Conservation (phyloP, 2,888 invertebrate genomes). For the Pristionchus japonicus region DNA sequence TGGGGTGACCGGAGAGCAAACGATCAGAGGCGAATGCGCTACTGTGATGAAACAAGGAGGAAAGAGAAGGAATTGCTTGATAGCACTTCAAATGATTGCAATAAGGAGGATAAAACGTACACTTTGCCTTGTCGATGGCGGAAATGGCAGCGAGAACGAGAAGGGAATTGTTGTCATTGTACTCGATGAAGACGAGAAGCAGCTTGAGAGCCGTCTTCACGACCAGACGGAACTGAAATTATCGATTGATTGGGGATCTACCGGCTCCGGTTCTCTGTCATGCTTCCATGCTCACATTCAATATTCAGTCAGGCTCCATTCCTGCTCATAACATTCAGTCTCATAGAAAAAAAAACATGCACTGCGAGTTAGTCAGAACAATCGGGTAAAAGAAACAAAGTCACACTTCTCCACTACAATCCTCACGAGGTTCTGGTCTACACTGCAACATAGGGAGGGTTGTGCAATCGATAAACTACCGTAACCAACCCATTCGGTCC, state of each 20-base stretch:
- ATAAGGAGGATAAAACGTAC: conserved; percentile 45
- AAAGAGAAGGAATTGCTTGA: neutral
- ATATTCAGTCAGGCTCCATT: neutral
- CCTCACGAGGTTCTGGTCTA: neutral
- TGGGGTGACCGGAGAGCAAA: neutral
- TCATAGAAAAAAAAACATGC: neutral
- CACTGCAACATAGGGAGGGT: neutral
- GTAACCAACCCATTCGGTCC: conserved; percentile 71
- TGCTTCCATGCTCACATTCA: neutral
- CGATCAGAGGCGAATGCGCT: neutral
- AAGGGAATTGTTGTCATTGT: conserved; percentile 93
- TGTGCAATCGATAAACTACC: neutral
- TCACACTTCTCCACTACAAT: neutral
- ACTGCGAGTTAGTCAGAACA: neutral
- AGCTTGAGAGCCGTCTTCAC: conserved; percentile 98
- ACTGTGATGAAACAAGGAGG: neutral
- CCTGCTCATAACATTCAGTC: neutral
- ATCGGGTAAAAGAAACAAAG: neutral
- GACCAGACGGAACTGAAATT: conserved; percentile 86
- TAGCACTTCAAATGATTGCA: neutral
- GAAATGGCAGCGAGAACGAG: conserved; percentile 91
- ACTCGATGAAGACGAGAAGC: conserved; percentile 96
- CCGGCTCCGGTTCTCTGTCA: neutral
- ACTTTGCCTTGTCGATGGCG: conserved; percentile 82
- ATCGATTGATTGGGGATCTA: neutral